Evolutionary conservation across 2,888 invertebrate genomes (phyloP), one percentile per base, ranked within the genome.

Genomic region (Nowickia ferox): DNA sequence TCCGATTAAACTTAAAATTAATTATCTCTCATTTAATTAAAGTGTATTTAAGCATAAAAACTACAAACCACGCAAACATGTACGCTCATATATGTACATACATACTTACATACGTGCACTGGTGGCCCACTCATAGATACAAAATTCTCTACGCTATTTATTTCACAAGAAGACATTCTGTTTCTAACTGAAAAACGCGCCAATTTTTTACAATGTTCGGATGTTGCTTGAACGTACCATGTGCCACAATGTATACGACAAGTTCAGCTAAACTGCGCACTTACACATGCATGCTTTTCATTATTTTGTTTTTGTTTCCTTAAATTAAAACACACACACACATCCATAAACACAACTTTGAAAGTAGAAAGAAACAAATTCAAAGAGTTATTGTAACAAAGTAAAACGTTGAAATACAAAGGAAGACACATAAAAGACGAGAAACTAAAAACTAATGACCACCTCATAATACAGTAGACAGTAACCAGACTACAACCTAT

Each of bases 1-100:
- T 91, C 91, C 90, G 91, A 92, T 91, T 92, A 92, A 92, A 92
- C 89, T 92, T 91, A 89, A 92, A 92, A 92, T 92, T 92, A 92
- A 92, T 92, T 92, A 90, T 89, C 89, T 84, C 90, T 90, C 92
- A 91, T 92, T 92, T 92, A 92, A 92, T 92, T 92, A 92, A 92
- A 90, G 90, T 91, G 89, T 90, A 90, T 89, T 91, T 90, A 89
- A 90, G 89, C 90, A 90, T 90, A 88, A 88, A 88, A 89, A 89
- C 88, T 88, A 84, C 87, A 88, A 86, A 87, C 84, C 68, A 74
- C 84, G 77, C 72, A 81, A 80, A 80, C 65, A 71, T 40, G 48
- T n/a, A 68, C 17, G 42, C 30, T 68, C 74, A 59, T 15, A 66
- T 9, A 5, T 5, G 30, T 22, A 19, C 55, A 19, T 19, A 57